These are phyloP conservation scores for Cydia pomonella DNA, from an alignment of 1,140 invertebrate genomes.

Conservation along the genomic window DNA sequence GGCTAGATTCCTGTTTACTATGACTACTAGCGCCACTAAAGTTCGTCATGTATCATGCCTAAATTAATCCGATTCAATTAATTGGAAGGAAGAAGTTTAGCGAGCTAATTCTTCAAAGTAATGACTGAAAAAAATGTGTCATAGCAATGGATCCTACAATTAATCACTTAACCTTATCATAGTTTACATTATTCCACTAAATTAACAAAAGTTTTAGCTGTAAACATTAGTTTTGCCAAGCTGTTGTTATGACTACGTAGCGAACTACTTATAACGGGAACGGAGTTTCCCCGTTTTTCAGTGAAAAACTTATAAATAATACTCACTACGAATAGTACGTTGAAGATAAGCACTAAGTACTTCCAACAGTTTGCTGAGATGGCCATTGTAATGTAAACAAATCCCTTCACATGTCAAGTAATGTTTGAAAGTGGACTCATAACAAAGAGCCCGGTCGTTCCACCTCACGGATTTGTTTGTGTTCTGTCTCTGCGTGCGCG, in stretches of 20 bases:
- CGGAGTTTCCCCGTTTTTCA: slow-evolving; percentile 19
- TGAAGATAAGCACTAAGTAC: slow-evolving; percentile 77
- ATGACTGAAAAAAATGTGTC: slow-evolving; percentile 32
- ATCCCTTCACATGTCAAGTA: slow-evolving; percentile 69
- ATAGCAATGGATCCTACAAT: slow-evolving; percentile 9
- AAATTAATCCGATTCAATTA: slow-evolving; percentile 37
- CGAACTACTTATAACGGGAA: slow-evolving; percentile 13
- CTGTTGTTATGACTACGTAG: slow-evolving; percentile 28
- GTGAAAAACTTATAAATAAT: slow-evolving; percentile 42
- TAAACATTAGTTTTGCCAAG: slow-evolving; percentile 20
- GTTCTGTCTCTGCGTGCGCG: slow-evolving; percentile 54
- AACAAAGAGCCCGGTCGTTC: slow-evolving; percentile 73
- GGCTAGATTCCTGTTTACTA: not conserved
- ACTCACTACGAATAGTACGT: slow-evolving; percentile 76
- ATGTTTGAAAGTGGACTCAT: slow-evolving; percentile 63
- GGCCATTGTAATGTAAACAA: slow-evolving; percentile 61
- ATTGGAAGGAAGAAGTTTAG: slow-evolving; percentile 40
- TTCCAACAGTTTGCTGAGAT: slow-evolving; percentile 77
- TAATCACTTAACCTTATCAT: slow-evolving; percentile 12
- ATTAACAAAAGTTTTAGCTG: slow-evolving; percentile 5
- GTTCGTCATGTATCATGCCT: slow-evolving; percentile 31
- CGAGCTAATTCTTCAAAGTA: slow-evolving; percentile 28
- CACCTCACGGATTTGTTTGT: slow-evolving; percentile 71
- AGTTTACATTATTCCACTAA: not conserved
- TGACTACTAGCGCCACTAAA: slow-evolving; percentile 49